Conservation (phyloP, 2,797 vertebrate genomes). For the Anniella stebbinsi region DNA sequence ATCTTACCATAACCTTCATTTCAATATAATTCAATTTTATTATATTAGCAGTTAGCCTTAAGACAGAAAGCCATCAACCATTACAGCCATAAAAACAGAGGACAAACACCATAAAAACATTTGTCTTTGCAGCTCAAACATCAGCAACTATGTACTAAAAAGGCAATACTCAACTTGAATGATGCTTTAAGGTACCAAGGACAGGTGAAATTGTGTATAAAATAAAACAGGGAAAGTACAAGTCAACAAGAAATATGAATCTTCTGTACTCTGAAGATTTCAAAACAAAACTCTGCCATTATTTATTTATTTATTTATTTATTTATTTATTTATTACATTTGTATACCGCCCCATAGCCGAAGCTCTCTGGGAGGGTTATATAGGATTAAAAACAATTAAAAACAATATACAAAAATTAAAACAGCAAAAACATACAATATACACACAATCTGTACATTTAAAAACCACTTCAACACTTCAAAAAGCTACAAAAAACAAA, state of each 20-base stretch:
- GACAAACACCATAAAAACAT: constrained; percentile 26
- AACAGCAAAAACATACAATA: too few relatives aligned
- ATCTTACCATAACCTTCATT: constrained; percentile 36
- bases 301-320: too few relatives aligned
- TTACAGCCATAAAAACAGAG: constrained; percentile 18
- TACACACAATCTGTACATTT: too few relatives aligned
- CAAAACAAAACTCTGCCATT: neutral
- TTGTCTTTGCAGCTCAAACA: constrained; percentile 30
- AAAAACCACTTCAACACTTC: too few relatives aligned
- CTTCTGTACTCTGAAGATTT: neutral
- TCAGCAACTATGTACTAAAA: constrained; percentile 23
- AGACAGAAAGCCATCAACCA: constrained; percentile 28
- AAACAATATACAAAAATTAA: too few relatives aligned
- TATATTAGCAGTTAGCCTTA: constrained; percentile 33
- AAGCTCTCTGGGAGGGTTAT: too few relatives aligned
- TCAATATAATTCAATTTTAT: constrained; percentile 46
- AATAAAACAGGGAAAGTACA: neutral
- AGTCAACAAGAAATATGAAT: neutral
- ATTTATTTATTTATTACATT: too few relatives aligned
- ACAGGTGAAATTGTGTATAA: neutral
- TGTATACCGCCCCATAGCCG: too few relatives aligned
- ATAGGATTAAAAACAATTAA: too few relatives aligned
- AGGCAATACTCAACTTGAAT: neutral
- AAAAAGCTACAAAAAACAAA: too few relatives aligned
- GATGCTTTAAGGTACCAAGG: neutral